Conservation (phyloP, 2,888 invertebrate genomes). For the Melanotus villosus region DNA sequence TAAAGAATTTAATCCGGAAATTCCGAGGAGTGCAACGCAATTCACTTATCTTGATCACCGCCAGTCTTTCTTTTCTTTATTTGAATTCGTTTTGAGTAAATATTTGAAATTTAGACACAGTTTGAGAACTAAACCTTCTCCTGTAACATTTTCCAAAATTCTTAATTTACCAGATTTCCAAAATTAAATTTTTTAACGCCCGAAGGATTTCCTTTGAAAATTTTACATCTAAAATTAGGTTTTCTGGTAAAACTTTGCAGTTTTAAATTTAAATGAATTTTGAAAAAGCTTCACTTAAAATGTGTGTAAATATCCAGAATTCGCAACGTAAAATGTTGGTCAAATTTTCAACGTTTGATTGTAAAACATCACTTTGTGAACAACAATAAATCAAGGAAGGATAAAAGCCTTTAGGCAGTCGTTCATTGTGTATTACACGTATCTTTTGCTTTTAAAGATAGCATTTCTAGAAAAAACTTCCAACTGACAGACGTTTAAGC, state of each 20-base stretch:
- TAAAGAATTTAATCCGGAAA: too few relatives aligned
- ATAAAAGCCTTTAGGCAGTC: background rate
- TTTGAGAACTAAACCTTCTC: too few relatives aligned
- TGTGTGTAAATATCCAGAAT: too few relatives aligned
- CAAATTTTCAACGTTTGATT: conserved; percentile 5
- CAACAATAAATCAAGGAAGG: conserved; percentile 11
- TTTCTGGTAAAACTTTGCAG: too few relatives aligned
- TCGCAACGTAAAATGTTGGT: too few relatives aligned
- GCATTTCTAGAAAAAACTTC: background rate
- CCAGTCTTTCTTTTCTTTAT: background rate
- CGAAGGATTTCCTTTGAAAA: too few relatives aligned
- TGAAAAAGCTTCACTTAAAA: too few relatives aligned
- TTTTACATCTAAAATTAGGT: too few relatives aligned
- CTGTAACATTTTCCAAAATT: too few relatives aligned
- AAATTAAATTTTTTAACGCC: too few relatives aligned
- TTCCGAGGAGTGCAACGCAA: background rate
- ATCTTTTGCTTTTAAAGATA: conserved; percentile 9
- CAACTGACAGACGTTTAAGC: conserved; percentile 6
- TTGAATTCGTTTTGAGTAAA: conserved; percentile 6
- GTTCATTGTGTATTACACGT: conserved; percentile 10
- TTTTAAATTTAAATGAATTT: too few relatives aligned
- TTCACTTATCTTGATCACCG: background rate
- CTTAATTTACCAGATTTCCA: too few relatives aligned
- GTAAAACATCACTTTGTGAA: background rate
- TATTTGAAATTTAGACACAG: background rate